Evolutionary conservation across 2,797 vertebrate species (phyloP).

Genomic region (Gephyroberyx darwinii): DNA sequence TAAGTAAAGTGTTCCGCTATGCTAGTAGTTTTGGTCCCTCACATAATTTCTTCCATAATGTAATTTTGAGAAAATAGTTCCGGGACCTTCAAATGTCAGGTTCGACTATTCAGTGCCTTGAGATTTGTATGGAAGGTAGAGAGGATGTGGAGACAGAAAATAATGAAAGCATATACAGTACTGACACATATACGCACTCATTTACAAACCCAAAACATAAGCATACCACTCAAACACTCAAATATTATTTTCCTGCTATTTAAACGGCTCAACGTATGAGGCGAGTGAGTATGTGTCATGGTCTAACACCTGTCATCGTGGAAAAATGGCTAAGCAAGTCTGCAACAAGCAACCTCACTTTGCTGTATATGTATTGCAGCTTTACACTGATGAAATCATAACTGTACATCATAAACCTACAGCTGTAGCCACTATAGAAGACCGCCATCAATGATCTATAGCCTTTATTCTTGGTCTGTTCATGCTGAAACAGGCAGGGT

Average conservation of each 20-base stretch:
- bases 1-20: slow-evolving; percentile 17
- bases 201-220: no score
- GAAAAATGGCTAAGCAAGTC: no score
- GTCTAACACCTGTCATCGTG: no score
- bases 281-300: no score
- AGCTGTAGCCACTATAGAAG: neutral
- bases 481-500: slow-evolving; percentile 28
- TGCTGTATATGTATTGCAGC: no score
- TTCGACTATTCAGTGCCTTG: neutral
- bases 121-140: neutral
- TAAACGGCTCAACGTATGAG: no score
- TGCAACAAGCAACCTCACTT: no score
- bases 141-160: neutral
- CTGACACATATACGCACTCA: no score
- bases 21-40: slow-evolving; percentile 4
- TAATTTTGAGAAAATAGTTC: neutral
- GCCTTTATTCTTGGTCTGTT: neutral
- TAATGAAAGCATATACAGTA: neutral
- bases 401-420: no score
- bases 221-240: no score
- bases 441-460: neutral
- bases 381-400: no score
- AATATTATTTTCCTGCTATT: no score
- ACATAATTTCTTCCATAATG: slow-evolving; percentile 2
- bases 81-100: neutral